phyloP scores from a whole-genome alignment of 2,888 invertebrate species.

The Rhaphigaster nebulosa region DNA sequence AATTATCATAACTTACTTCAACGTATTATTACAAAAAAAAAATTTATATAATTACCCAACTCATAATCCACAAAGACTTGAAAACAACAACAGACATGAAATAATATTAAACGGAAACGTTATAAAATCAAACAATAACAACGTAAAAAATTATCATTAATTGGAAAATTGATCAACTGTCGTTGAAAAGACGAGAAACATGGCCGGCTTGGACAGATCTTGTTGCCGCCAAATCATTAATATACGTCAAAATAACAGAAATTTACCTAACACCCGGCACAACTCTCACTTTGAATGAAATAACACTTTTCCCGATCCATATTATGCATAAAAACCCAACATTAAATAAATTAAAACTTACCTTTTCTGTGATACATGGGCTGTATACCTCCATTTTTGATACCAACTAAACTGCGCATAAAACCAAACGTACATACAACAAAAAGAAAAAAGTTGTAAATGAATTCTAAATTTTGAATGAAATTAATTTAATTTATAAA shows the following conservation, averaged over 20 bases:
- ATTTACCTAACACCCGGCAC: neutral
- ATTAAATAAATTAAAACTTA: neutral
- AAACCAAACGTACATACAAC: neutral
- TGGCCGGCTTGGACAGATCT: conserved; percentile 23
- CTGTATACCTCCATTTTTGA: conserved; percentile 23
- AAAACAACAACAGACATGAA: neutral
- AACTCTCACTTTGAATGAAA: neutral
- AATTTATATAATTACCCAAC: neutral
- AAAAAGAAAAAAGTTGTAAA: neutral
- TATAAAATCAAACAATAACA: neutral
- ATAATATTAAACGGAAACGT: neutral
- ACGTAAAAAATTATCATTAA: neutral
- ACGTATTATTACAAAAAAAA: neutral
- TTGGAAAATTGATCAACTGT: conserved; percentile 26
- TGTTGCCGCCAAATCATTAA: conserved; percentile 47
- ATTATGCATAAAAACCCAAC: neutral
- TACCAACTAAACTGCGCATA: conserved; percentile 42
- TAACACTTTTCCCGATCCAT: neutral
- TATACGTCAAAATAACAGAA: neutral
- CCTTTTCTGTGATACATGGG: neutral
- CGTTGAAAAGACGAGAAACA: conserved; percentile 3
- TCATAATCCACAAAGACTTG: neutral
- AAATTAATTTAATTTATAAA: neutral
- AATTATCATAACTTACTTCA: neutral
- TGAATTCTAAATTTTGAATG: neutral